A percentile compares a stretch with the other conserved stretches of the same genome.
Evolutionary conservation across 2,888 invertebrate species (phyloP).

Genomic region (Minunthozetes semirufus): DNA sequence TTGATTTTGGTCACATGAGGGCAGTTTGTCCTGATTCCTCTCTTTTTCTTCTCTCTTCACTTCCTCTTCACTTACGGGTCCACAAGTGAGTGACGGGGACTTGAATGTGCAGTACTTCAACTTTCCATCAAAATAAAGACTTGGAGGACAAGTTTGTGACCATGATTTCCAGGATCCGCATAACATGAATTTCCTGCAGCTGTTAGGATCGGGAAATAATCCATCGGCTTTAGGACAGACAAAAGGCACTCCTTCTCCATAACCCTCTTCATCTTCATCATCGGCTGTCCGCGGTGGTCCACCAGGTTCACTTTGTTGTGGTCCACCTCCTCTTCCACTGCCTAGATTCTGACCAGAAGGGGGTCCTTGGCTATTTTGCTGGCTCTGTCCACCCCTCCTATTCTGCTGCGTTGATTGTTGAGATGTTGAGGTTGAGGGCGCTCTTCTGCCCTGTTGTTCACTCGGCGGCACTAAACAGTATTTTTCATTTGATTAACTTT

Average conservation of each 20-base stretch:
- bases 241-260: constrained; percentile 36
- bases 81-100: constrained; percentile 72
- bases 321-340: neutral
- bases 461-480: neutral
- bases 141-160: constrained; percentile 78
- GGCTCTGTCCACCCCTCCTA: neutral
- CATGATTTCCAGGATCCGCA: constrained; percentile 85
- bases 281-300: neutral
- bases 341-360: neutral
- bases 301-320: too few relatives aligned
- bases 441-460: constrained; percentile 25
- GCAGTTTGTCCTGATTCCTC: constrained; percentile 43
- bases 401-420: constrained; percentile 7
- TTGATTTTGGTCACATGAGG: constrained; percentile 65
- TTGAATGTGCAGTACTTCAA: constrained; percentile 85
- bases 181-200: constrained; percentile 44
- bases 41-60: constrained; percentile 22
- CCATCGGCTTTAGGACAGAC: constrained; percentile 44
- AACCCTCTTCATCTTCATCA: constrained; percentile 30
- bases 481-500: neutral
- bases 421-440: neutral
- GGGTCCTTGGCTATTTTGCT: neutral
- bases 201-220: constrained; percentile 44
- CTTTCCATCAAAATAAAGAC: constrained; percentile 80
- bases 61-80: constrained; percentile 59